A percentile compares a stretch with the other conserved stretches of the same genome.
phyloP scores from a whole-genome alignment of 2,113 vertebrate genomes.

The Coregonus clupeaformis region DNA sequence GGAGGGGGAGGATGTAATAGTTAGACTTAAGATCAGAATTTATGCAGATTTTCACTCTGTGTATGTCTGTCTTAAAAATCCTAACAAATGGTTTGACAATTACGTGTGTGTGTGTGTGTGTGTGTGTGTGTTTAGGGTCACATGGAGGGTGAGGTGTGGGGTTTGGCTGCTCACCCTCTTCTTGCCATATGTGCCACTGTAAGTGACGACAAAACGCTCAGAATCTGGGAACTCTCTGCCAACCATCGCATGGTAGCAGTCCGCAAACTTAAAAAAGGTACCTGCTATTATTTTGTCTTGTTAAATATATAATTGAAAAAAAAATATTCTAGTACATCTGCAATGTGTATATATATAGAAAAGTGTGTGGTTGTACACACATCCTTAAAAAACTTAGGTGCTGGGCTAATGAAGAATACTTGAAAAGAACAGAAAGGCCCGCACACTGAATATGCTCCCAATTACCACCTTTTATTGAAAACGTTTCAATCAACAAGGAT shows the following conservation, averaged over 20 bases:
- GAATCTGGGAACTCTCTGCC: constrained; percentile 94
- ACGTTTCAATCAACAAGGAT: too few species aligned
- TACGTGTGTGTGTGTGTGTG: too few species aligned
- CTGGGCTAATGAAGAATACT: too few species aligned
- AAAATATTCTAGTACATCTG: too few species aligned
- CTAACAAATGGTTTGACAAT: neutral
- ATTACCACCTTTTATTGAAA: too few species aligned
- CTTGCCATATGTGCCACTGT: constrained; percentile 95
- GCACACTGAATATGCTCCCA: too few species aligned
- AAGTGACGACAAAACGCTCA: constrained; percentile 92
- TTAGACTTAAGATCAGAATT: neutral
- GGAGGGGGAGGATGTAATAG: neutral
- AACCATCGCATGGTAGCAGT: constrained; percentile 98
- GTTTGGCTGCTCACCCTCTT: constrained; percentile 89
- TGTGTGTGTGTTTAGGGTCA: constrained; percentile 86
- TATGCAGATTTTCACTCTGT: neutral
- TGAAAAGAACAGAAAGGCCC: too few species aligned
- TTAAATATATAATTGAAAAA: too few species aligned
- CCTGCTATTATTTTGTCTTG: neutral
- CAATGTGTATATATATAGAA: too few species aligned
- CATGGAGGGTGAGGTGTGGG: constrained; percentile 98
- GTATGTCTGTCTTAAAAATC: constrained; percentile 11
- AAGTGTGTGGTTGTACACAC: too few species aligned
- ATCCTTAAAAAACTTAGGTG: too few species aligned
- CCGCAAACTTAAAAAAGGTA: constrained; percentile 97